phyloP scores from a whole-genome alignment of 2,888 invertebrate genomes.

The Meteorus colon region DNA sequence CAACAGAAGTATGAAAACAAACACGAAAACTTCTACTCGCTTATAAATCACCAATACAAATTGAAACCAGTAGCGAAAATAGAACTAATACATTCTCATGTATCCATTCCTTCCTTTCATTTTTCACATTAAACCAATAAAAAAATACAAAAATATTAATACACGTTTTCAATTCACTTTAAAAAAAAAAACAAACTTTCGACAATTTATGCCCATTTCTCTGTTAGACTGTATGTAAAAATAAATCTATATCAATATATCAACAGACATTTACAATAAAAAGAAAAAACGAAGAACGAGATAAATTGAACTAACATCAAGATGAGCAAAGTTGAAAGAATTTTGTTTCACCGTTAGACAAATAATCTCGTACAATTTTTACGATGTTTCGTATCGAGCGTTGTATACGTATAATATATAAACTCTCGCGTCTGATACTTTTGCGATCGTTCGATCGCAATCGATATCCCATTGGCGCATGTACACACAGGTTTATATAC shows the following conservation, averaged over 20 bases:
- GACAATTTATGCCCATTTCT: background rate
- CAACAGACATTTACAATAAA: background rate
- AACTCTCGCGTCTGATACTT: conserved; percentile 1
- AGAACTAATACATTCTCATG: background rate
- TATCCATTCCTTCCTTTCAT: no score
- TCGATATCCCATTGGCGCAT: conserved; percentile 2
- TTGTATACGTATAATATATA: conserved; percentile 11
- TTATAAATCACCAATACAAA: background rate
- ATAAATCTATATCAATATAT: background rate
- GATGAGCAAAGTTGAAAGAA: background rate
- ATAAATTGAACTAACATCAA: background rate
- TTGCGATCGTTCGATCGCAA: background rate
- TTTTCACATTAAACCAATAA: no score
- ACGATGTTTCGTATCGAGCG: conserved; percentile 21
- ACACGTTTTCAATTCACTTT: background rate
- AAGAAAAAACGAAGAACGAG: background rate
- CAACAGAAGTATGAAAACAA: background rate
- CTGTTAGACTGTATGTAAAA: background rate
- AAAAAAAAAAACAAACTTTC: background rate
- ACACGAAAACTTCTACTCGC: background rate
- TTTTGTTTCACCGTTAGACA: conserved; percentile 34
- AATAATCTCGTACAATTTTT: conserved; percentile 28
- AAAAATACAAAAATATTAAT: background rate
- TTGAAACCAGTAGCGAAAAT: background rate
- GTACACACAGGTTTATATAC: conserved; percentile 15